These are phyloP conservation scores for Caenorhabditis inopinata DNA, from an alignment of 1,140 invertebrate genomes.

Conservation along the genomic window DNA sequence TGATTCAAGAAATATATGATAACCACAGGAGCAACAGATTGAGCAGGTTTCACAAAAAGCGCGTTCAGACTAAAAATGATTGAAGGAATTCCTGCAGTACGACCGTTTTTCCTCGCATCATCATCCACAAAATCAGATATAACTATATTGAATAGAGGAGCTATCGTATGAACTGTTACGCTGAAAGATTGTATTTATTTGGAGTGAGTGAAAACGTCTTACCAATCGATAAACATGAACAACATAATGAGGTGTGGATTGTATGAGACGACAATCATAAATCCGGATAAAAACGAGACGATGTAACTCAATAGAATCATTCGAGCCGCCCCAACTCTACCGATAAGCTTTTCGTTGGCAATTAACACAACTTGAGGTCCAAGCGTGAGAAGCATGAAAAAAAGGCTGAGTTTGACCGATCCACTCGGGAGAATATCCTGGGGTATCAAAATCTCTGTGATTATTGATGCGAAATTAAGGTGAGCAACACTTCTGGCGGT, in stretches of 20 bases:
- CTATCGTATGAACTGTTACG: conserved; percentile 58
- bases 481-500: conserved; percentile 57
- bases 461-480: conserved; percentile 64
- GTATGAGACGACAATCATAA: conserved; percentile 51
- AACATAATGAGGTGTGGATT: conserved; percentile 56
- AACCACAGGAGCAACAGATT: conserved; percentile 45
- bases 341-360: conserved; percentile 55
- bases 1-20: conserved; percentile 44
- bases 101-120: conserved; percentile 52
- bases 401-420: conserved; percentile 54
- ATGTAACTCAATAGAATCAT: conserved; percentile 46
- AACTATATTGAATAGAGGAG: conserved; percentile 63
- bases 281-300: conserved; percentile 51
- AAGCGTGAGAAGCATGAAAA: conserved; percentile 57
- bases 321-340: conserved; percentile 50
- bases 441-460: conserved; percentile 60
- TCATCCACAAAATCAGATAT: conserved; percentile 65
- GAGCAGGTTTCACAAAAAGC: conserved; percentile 48
- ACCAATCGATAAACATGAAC: conserved; percentile 63
- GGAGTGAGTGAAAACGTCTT: no score
- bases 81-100: conserved; percentile 36
- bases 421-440: conserved; percentile 60
- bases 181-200: no score
- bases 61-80: conserved; percentile 50
- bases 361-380: conserved; percentile 59